Evolutionary conservation across 2,797 vertebrate genomes (phyloP), one percentile per base, ranked within the genome.

Genomic region (Urocyon cinereoargenteus): DNA sequence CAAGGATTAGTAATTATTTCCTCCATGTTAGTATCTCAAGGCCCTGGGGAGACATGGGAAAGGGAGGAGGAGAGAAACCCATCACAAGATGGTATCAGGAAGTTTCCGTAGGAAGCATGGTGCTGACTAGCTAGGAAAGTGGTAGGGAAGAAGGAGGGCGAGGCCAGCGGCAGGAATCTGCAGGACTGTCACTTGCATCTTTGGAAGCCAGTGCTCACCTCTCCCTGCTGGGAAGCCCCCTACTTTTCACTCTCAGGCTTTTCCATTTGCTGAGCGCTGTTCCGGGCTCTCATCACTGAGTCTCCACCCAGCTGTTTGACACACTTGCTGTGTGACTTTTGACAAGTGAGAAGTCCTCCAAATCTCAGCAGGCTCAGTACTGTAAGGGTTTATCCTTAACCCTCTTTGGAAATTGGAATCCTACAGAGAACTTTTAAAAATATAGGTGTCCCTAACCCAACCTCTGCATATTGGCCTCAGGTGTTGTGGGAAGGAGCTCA

Each of bases 221-320:
- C 1, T 75, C 62, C 1, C 4, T 28, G 11, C 4, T 51, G 45
- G n/a, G 34, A 40, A 68, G 40, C 7, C 16, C 61, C 1, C 70
- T 64, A 26, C 14, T 51, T 6, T 6, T 45, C 36, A 59, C 5
- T 24, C 21, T 18, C 10, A 45, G 40, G 24, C 11, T 40, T 24
- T 45, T n/a, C n/a, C 31, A 6, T 10, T 12, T 4, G 0, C 0
- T 3, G 40, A 49, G 81, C 26, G 2, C 19, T 12, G 21, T 15
- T 12, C 19, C 1, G 31, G 66, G 45, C 8, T 75, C 53, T 49
- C 4, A 7, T 13, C 5, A 2, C 22, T 26, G 64, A 3, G 9
- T 34, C 28, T 88, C 21, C 1, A 45, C 18, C 49, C 26, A 53
- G 45, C 6, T 73, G 51, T 72, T 59, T 26, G 49, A 31, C 12